Evolutionary conservation across 2,888 invertebrate genomes (phyloP), one percentile per base, ranked within the genome.

Genomic region (Patella depressa): DNA sequence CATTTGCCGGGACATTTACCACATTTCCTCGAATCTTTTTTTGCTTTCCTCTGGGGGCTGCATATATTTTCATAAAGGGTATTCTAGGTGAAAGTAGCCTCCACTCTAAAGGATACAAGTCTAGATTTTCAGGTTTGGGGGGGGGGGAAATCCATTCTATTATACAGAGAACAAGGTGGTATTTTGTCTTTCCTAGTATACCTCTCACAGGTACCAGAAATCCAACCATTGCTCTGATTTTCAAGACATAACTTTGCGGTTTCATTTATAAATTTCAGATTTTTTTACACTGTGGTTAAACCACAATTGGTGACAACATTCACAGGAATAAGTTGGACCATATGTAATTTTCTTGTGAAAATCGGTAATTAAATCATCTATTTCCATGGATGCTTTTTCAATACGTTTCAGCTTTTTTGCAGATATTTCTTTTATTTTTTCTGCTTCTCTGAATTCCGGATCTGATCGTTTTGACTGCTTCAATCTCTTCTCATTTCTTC

Each of bases 1-100:
- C 72, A 72, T 72, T 53, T 45, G 53, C 71, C 12, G 71, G 71
- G 15, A 71, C 71, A 45, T 71, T 71, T n/a, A 71, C 71, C 17
- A 71, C 71, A 71, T 71, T 71, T 17, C 71, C 71, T 71, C 24
- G 17, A 45, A 71, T 71, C 17, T 45, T 45, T 29, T 19, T 19
- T 71, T 71, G 59, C 19, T 59, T 59, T 17, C 59, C 59, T n/a
- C 59, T 17, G 19, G 59, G 59, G 1, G 59, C 59, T n/a, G 59
- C 59, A 59, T 14, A 59, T n/a, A 59, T 59, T 59, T 59, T 59
- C 59, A 59, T 59, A 15, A 59, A 59, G 17, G 59, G 59, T 59
- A 59, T 59, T 14, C 59, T 59, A n/a, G 59, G 59, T 59, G 59
- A 59, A 5, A 59, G 14, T 15, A 59, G 19, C 9, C 14, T 17